A percentile compares a stretch with the other conserved stretches of the same genome.
Evolutionary conservation across 1,140 invertebrate genomes (phyloP).

Genomic region (Drosophila pseudoananassae): DNA sequence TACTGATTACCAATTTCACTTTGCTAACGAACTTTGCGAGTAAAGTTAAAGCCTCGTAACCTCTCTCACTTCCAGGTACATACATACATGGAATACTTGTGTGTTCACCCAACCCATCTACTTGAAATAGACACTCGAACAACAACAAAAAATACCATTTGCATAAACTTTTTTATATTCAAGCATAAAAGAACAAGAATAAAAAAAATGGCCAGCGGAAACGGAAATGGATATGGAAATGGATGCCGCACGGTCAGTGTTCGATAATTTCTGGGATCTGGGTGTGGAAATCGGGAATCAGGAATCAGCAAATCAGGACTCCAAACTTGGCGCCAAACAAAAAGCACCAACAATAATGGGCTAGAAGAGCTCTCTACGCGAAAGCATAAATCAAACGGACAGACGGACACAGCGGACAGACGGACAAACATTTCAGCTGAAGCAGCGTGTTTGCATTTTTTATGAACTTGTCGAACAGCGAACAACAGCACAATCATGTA

Average conservation of each 20-base stretch:
- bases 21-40: background rate
- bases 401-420: conserved; percentile 4
- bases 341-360: conserved; percentile 40
- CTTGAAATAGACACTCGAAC: conserved; percentile 48
- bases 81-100: too few relatives aligned
- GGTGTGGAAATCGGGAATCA: conserved; percentile 15
- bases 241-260: conserved; percentile 69
- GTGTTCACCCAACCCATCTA: background rate
- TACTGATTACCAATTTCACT: background rate
- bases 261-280: conserved; percentile 14
- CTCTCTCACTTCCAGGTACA: too few relatives aligned
- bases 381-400: conserved; percentile 61
- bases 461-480: conserved; percentile 78
- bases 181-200: conserved; percentile 4
- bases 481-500: conserved; percentile 63
- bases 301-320: conserved; percentile 29
- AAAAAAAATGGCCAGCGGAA: conserved; percentile 47
- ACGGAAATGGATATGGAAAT: conserved; percentile 57
- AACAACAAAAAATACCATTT: conserved; percentile 37
- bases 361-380: conserved; percentile 34
- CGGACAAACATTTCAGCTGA: conserved; percentile 53
- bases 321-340: conserved; percentile 19
- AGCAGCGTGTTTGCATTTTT: conserved; percentile 75
- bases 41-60: background rate
- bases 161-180: conserved; percentile 65